Base-by-base conservation (phyloP, 2,888 invertebrate species). In the Erynnis tages region DNA sequence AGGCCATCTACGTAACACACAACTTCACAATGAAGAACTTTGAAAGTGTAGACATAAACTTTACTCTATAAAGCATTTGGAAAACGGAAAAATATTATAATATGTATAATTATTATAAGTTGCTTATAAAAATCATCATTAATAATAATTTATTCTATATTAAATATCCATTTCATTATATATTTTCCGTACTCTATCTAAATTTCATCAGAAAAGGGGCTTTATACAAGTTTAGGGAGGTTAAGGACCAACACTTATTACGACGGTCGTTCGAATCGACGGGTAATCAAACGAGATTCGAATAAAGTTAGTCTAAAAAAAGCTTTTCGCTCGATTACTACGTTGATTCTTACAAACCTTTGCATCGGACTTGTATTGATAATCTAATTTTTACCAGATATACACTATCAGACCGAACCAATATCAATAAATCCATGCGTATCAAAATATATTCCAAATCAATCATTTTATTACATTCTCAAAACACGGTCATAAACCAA, bases 361-460 rank as follows among this genome's bases (percentile, higher is more conserved):
- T 14, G 32, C 7, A 19, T 25, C 23, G 32, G 48, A 30, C 41
- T 49, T 57, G 63, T 61, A 66, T 66, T 66, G 62, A 70, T 66
- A 43, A 65, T n/a, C n/a, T n/a, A n/a, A 64, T 64, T 59, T 66
- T 69, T 70, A 74, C 71, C 69, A 76, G 70, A 73, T 73, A 66
- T 64, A 61, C 63, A 65, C 65, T 63, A 49, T 57, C 61, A 61
- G 60, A 69, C 62, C 71, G 66, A 71, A 69, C 66, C 58, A 63
- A 65, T 66, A 68, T 74, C 71, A 70, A 78, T 82, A 86, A 84
- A 86, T 79, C 75, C 76, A 79, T 74, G 73, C 76, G 76, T 87
- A 86, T 85, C 83, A 86, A 87, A 87, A 87, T 86, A 86, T 85
- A 84, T 85, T 77, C 76, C 76, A 70, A 79, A 79, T 78, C 76